A percentile compares a stretch with the other conserved stretches of the same genome.
Evolutionary conservation across 2,113 vertebrate species (phyloP).

Genomic region (Sitta europaea): DNA sequence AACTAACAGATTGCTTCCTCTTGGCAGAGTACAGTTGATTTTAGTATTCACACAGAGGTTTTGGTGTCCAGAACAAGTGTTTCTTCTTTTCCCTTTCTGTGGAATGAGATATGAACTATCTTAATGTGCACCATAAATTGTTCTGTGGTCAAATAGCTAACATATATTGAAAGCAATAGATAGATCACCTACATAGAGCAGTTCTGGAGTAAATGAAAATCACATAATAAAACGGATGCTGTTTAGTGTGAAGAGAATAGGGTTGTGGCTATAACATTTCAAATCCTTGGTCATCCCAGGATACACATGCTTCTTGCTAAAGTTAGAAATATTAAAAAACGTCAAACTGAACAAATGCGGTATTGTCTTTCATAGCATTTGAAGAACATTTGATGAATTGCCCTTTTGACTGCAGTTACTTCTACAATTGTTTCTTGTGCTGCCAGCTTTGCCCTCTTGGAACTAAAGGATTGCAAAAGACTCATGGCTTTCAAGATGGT

Average conservation of each 20-base stretch:
- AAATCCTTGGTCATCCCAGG: not conserved
- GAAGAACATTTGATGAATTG: not conserved
- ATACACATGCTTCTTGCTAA: not conserved
- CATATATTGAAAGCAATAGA: not conserved
- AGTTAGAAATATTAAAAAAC: not conserved
- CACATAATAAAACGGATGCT: accelerated
- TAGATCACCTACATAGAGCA: not conserved
- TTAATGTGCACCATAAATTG: not conserved
- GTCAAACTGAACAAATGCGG: not conserved
- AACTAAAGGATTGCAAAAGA: not conserved
- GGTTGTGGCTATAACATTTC: not conserved
- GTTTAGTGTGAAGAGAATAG: not conserved
- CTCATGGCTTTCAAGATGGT: not conserved
- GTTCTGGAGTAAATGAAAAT: not conserved
- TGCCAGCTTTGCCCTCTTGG: not conserved
- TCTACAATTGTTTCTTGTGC: not conserved
- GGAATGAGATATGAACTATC: not conserved
- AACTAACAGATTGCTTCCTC: not conserved
- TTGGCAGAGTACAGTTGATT: not conserved
- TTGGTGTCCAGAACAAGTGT: not conserved
- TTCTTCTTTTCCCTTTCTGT: not conserved
- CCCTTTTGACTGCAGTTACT: not conserved
- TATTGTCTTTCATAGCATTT: not conserved
- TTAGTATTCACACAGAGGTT: not conserved
- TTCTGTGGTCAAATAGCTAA: not conserved